Percentiles rank a stretch among this genome's conserved stretches.
phyloP scores from a whole-genome alignment of 2,113 vertebrate genomes.

The Datnioides undecimradiatus region DNA sequence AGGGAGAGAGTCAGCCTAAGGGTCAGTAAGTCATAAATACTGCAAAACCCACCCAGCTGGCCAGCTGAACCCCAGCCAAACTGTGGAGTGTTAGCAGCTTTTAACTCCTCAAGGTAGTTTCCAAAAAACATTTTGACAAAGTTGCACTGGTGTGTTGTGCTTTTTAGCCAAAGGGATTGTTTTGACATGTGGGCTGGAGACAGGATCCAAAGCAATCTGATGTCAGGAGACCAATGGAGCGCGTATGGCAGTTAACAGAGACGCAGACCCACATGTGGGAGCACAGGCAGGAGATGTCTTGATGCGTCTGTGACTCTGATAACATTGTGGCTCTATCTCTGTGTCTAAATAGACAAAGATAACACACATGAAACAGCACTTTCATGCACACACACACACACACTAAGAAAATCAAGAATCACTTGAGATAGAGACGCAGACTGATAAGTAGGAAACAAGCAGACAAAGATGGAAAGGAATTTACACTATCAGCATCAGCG shows the following conservation, averaged over 20 bases:
- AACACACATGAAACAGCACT: slow-evolving; percentile 26
- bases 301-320: slow-evolving; percentile 46
- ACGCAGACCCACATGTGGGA: slow-evolving; percentile 29
- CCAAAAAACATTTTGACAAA: slow-evolving; percentile 35
- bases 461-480: slow-evolving; percentile 44
- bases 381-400: slow-evolving; percentile 14
- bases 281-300: slow-evolving; percentile 17
- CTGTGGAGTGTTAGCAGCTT: slow-evolving; percentile 19
- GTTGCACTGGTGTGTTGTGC: slow-evolving; percentile 3
- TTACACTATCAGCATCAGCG: slow-evolving; percentile 38
- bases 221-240: slow-evolving; percentile 38
- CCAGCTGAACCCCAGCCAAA: slow-evolving; percentile 24
- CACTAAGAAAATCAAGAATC: slow-evolving; percentile 26
- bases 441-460: slow-evolving; percentile 50
- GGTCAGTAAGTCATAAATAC: slow-evolving; percentile 64
- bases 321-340: slow-evolving; percentile 50
- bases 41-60: slow-evolving; percentile 45
- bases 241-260: slow-evolving; percentile 7
- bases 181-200: slow-evolving; percentile 44
- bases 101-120: slow-evolving; percentile 17
- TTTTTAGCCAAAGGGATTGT: slow-evolving; percentile 10
- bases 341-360: slow-evolving; percentile 60
- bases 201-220: slow-evolving; percentile 20
- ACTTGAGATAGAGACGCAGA: slow-evolving; percentile 44
- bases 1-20: slow-evolving; percentile 22